Base-by-base conservation (phyloP, 2,113 vertebrate species). In the Hippocampus zosterae region DNA sequence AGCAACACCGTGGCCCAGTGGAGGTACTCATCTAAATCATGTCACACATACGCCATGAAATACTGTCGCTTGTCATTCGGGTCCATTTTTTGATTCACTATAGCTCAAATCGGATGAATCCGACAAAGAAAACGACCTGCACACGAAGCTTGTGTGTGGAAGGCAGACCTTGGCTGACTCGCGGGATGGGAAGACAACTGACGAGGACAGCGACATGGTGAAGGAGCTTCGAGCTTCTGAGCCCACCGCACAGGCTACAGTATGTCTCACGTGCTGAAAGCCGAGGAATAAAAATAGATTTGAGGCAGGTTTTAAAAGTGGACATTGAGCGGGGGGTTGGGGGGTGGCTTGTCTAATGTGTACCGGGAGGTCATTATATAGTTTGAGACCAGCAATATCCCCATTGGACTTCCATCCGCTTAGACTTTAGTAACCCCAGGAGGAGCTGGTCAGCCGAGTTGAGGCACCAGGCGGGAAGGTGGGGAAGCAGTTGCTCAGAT, bases 141-240 rank as follows among this genome's bases (percentile, higher is more conserved):
- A 57, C 56, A 6, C 56, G 29, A 27, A 56, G 10, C 55, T 56
- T 19, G 52, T n/a, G 21, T 18, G 52, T n/a, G 19, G 9, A 23
- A 16, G 52, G 48, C 70, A 55, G 29, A 25, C 62, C 15, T 53
- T 27, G 8, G 41, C 29, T 13, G 67, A 79, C 50, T 69, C 67
- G 25, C 56, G 59, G 56, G 66, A 72, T 18, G 59, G 23, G 12
- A 21, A 66, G 21, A 27, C 15, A n/a, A 59, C 65, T 9, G 13
- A 71, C 63, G 33, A 40, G 19, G 61, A 59, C 5, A 48, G 40
- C 69, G 74, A 68, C 25, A 16, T 13, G 41, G 62, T 8, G 5
- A 67, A 73, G 15, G 52, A 33, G 1, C 27, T 60, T 75, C n/a
- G 81, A 27, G 15, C 42, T 59, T 68, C 61, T 69, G 29, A 41